Base-by-base conservation (phyloP, 2,113 vertebrate species). In the Lutjanus erythropterus region DNA sequence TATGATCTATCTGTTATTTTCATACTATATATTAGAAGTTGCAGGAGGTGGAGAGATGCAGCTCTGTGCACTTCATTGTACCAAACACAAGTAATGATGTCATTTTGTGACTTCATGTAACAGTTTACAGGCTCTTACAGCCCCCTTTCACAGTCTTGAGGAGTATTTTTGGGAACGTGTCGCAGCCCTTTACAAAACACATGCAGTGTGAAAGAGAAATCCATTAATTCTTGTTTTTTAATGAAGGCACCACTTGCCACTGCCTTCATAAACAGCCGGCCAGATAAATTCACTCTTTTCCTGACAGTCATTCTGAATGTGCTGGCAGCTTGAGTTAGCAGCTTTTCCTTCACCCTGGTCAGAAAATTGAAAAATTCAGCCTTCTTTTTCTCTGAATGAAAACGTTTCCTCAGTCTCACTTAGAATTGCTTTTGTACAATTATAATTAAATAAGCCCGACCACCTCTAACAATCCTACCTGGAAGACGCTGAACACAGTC, bases 171-270 rank as follows among this genome's bases (percentile, higher is more conserved):
- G 8, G 14, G 23, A 73, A 21, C 29, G 19, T 46, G 35, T 67
- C 29, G 55, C 29, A 31, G 42, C 35, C 55, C 42, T 77, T 50
- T 62, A 52, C 5, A 8, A 76, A n/a, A 77, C 44, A 78, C 69
- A 71, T 70, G 68, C 60, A 62, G 50, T 42, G 9, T 66, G 76
- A 68, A 69, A 35, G 66, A 27, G 61, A 58, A 56, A 59, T 78
- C 60, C 39, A 65, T 78, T 71, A 15, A 55, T 72, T 67, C 19
- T 47, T 49, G 5, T 35, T 55, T 75, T 81, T 31, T 50, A 69
- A 61, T 27, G 2, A 19, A 75, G 37, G 41, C 49, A 18, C 55
- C 35, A 62, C 39, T 62, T 50, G 35, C 15, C 23, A n/a, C 16
- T 47, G 50, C 72, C 47, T 47, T 67, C 49, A 27, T 35, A 56